Conservation (phyloP, 2,113 vertebrate species). For the Sturnus vulgaris region DNA sequence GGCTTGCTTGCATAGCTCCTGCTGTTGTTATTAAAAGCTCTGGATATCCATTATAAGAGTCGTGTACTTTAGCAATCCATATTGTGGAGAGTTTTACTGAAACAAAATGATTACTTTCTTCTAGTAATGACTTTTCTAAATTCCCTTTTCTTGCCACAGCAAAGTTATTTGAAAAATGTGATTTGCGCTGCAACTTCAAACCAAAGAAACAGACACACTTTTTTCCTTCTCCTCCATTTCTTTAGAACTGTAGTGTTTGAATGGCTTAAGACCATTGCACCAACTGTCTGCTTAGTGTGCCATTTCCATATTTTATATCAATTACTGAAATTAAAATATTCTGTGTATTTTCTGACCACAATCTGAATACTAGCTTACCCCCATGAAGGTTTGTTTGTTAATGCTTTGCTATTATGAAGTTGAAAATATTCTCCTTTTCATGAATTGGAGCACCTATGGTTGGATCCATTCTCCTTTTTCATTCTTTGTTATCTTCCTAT, state of each 20-base stretch:
- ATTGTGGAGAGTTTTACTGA: background rate
- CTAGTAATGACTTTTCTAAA: background rate
- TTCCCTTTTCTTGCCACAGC: background rate
- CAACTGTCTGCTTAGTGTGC: background rate
- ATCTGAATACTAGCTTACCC: background rate
- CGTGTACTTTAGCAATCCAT: background rate
- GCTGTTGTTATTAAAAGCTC: constrained; percentile 9
- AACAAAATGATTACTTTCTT: background rate
- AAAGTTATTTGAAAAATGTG: background rate
- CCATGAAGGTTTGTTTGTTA: background rate
- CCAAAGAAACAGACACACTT: background rate
- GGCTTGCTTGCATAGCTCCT: constrained; percentile 2
- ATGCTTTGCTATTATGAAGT: background rate
- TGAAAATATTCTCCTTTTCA: background rate
- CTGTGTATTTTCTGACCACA: background rate
- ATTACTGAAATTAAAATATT: background rate
- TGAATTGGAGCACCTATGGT: background rate
- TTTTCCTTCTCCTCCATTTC: background rate
- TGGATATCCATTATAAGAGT: background rate
- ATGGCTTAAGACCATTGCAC: background rate
- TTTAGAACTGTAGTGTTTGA: background rate
- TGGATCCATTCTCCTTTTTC: background rate
- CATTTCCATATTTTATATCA: background rate
- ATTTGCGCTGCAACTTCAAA: background rate
- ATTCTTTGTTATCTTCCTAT: background rate